These are phyloP conservation scores for Pharmacophagus antenor DNA, from an alignment of 2,888 invertebrate species.

Conservation along the genomic window DNA sequence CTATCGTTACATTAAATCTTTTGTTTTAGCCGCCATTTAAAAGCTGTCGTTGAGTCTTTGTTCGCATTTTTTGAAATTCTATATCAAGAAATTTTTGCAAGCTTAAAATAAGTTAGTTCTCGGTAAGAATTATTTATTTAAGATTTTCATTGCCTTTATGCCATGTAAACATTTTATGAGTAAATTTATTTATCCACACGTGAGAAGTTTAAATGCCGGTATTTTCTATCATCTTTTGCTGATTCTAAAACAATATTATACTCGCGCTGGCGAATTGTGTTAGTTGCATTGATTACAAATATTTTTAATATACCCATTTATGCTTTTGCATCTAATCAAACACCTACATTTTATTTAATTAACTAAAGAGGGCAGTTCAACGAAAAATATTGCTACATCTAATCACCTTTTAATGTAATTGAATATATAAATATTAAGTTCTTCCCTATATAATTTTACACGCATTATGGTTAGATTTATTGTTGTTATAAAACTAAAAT, in stretches of 20 bases:
- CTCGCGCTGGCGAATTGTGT: neutral
- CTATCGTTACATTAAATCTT: neutral
- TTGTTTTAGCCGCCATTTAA: slow-evolving; percentile 30
- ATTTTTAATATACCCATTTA: neutral
- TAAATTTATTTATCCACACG: slow-evolving; percentile 20
- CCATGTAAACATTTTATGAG: neutral
- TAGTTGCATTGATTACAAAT: neutral
- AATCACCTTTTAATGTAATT: neutral
- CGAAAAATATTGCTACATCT: neutral
- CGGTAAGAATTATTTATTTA: slow-evolving; percentile 20
- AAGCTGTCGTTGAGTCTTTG: slow-evolving; percentile 25
- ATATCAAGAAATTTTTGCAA: slow-evolving; percentile 1
- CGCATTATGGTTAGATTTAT: neutral
- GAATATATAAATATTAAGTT: neutral
- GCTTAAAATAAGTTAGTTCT: slow-evolving; percentile 1
- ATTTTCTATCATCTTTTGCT: slow-evolving; percentile 1
- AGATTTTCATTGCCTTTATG: neutral
- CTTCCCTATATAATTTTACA: neutral
- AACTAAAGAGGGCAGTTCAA: neutral
- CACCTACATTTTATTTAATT: neutral
- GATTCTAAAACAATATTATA: slow-evolving; percentile 8
- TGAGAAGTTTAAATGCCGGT: slow-evolving; percentile 25
- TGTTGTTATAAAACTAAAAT: neutral
- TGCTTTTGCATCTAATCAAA: neutral
- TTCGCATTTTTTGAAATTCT: slow-evolving; percentile 23